phyloP scores from a whole-genome alignment of 1,140 invertebrate genomes.

The Dolichoris vasculosae region DNA sequence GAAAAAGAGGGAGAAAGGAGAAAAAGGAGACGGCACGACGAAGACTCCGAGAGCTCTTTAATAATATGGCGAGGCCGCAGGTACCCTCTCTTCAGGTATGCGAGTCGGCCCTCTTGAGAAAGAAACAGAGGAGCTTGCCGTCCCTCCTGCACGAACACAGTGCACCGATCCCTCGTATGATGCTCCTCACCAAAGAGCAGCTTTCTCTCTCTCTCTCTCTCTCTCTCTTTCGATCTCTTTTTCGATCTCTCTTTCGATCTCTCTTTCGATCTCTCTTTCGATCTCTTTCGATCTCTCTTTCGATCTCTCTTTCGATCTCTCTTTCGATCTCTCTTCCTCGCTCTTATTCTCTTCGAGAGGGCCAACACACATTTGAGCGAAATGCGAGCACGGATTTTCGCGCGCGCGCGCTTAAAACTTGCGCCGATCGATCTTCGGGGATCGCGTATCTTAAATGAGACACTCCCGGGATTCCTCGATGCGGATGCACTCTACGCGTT shows the following conservation, averaged over 20 bases:
- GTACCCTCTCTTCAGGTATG: constrained; percentile 61
- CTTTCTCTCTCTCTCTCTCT: not conserved
- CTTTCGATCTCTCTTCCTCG: not conserved
- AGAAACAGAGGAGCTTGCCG: constrained; percentile 24
- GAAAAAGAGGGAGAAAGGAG: constrained; percentile 52
- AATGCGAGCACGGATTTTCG: not conserved
- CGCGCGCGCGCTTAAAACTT: constrained; percentile 10
- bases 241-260: not conserved
- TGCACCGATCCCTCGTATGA: constrained; percentile 7
- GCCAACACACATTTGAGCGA: constrained; percentile 17
- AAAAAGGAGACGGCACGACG: constrained; percentile 26
- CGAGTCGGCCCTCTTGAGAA: constrained; percentile 54
- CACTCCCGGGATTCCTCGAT: constrained; percentile 9
- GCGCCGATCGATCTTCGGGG: constrained; percentile 22
- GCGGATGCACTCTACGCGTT: constrained; percentile 31
- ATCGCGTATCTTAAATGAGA: not conserved
- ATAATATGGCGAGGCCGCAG: constrained; percentile 62
- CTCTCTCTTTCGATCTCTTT: not conserved
- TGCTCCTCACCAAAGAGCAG: constrained; percentile 10
- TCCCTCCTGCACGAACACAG: not conserved
- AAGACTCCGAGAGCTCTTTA: constrained; percentile 61
- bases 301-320: not conserved
- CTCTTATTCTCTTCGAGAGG: not conserved
- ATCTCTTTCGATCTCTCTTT: not conserved
- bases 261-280: not conserved